Evolutionary conservation across 2,888 invertebrate species (phyloP).

Genomic region (Cylloceria caligata): DNA sequence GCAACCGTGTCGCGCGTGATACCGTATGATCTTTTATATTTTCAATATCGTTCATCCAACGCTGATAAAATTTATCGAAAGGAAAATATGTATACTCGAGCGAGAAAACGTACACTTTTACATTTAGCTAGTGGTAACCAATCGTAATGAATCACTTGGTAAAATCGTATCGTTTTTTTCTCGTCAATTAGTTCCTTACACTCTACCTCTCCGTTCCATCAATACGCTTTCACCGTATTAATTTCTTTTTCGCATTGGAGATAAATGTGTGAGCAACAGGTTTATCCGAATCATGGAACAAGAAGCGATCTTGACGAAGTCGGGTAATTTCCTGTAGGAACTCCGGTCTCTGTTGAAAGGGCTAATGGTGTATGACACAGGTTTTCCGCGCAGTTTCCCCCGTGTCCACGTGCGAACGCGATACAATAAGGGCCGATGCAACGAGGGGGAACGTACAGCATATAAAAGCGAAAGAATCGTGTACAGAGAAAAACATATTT

Average conservation of each 20-base stretch:
- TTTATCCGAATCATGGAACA: slow-evolving; percentile 6
- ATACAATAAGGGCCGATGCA: no score
- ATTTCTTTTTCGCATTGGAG: slow-evolving; percentile 4
- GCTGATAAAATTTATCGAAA: neutral
- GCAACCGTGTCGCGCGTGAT: neutral
- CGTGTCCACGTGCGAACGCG: no score
- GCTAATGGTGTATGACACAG: no score
- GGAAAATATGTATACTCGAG: neutral
- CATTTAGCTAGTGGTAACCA: neutral
- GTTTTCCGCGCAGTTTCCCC: no score
- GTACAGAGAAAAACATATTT: no score
- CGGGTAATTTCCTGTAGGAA: no score
- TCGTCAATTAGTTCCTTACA: neutral
- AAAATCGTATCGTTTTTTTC: neutral
- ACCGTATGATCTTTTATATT: neutral
- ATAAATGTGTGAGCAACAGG: slow-evolving; percentile 7
- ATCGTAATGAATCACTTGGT: neutral
- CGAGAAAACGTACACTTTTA: neutral
- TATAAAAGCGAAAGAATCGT: no score
- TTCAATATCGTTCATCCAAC: neutral
- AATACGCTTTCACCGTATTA: neutral
- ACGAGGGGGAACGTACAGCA: no score
- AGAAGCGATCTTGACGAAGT: no score
- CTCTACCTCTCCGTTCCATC: neutral
- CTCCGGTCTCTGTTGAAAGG: no score